Conservation (phyloP, 2,888 invertebrate genomes). For the Creontiades dilutus region DNA sequence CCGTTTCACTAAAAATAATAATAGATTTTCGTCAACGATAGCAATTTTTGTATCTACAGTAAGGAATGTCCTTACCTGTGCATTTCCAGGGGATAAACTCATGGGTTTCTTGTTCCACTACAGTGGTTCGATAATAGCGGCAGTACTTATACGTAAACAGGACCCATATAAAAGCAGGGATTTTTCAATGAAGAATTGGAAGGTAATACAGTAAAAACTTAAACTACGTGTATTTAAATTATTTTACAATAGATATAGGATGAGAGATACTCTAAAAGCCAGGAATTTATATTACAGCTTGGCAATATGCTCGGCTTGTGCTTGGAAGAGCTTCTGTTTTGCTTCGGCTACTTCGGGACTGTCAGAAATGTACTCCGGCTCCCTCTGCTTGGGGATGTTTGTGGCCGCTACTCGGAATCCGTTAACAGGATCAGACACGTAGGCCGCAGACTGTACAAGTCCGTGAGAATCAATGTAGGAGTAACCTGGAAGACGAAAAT, state of each 20-base stretch:
- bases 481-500: slow-evolving; percentile 79
- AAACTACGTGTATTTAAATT: slow-evolving; percentile 32
- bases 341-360: slow-evolving; percentile 79
- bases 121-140: no score
- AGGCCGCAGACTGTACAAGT: slow-evolving; percentile 83
- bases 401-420: slow-evolving; percentile 85
- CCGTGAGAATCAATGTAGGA: slow-evolving; percentile 85
- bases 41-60: no score
- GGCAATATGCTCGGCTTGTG: slow-evolving; percentile 74
- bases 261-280: slow-evolving; percentile 38
- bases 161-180: no score
- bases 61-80: no score
- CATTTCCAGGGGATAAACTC: no score
- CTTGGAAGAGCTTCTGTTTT: slow-evolving; percentile 78
- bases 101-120: no score
- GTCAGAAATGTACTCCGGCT: slow-evolving; percentile 76
- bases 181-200: not conserved
- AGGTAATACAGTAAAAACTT: not conserved
- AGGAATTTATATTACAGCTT: slow-evolving; percentile 66
- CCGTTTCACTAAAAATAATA: no score
- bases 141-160: no score
- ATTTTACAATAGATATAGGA: slow-evolving; percentile 8
- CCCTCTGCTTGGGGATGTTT: slow-evolving; percentile 80
- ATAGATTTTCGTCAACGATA: no score
- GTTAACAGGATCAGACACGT: slow-evolving; percentile 82